phyloP scores from a whole-genome alignment of 2,113 vertebrate species.

The Onychostoma macrolepis region DNA sequence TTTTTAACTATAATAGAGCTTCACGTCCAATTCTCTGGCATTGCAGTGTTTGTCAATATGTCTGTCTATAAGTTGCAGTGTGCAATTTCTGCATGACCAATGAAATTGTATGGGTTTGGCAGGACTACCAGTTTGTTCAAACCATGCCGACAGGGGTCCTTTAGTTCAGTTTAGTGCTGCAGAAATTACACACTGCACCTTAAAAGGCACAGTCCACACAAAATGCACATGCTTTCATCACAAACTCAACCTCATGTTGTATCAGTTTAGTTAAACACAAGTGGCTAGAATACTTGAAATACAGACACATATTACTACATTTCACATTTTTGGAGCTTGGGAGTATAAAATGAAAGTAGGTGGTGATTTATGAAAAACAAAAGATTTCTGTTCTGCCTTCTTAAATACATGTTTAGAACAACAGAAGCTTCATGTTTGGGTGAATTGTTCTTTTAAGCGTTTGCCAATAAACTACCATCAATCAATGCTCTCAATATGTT shows the following conservation, averaged over 20 bases:
- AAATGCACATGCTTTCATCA: background rate
- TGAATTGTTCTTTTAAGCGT: background rate
- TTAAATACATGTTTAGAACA: background rate
- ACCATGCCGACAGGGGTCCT: background rate
- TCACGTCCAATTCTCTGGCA: background rate
- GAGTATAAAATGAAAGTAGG: background rate
- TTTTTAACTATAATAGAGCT: constrained; percentile 15
- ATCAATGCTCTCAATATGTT: background rate
- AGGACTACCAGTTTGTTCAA: background rate
- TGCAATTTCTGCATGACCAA: background rate
- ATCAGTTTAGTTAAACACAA: background rate
- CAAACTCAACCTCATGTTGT: background rate
- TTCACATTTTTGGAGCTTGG: background rate
- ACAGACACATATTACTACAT: too few relatives aligned
- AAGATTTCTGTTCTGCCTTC: background rate
- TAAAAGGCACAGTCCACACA: background rate
- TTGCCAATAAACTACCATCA: background rate
- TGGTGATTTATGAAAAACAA: background rate
- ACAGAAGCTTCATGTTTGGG: background rate
- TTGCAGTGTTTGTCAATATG: constrained; percentile 9
- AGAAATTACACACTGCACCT: background rate
- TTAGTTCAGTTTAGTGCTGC: background rate
- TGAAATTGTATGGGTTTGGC: background rate
- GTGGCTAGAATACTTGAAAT: background rate
- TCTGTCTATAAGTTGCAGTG: background rate